Base-by-base conservation (phyloP, 2,113 vertebrate genomes). In the Microtus oregoni region DNA sequence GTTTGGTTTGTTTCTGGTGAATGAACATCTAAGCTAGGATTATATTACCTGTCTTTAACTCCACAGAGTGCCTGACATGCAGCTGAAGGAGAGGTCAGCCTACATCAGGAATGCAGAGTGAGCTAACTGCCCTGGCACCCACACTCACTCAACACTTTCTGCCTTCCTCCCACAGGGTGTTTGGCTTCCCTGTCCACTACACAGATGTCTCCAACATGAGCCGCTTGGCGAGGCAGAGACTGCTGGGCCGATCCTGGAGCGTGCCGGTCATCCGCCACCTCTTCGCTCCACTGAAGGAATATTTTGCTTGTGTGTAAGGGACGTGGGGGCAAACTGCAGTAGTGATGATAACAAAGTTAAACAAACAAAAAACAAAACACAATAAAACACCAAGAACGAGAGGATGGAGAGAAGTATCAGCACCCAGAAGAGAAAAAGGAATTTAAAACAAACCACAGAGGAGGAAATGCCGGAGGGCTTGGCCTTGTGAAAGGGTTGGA, bases 201-300 rank as follows among this genome's bases (percentile, higher is more conserved):
- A 99, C 99, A 0, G 99, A 99, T 68, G 99, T 99, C 97, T 99
- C 99, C 98, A 99, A 99, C 99, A 99, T 99, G 99, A 99, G 99
- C 98, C 99, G 99, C 92, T 99, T 99, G 99, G 99, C 99, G 77
- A 99, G 99, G 98, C 99, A 99, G 98, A 99, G 99, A 99, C 99
- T 99, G 97, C 99, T 99, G 97, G 99, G 99, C 96, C 98, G 99
- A 90, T 99, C 99, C 9, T 99, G 99, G 99, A 99, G 99, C 78
- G 99, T 99, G 97, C 99, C 99, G 3, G 99, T 99, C 89, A 99
- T 99, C 97, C 99, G 99, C 98, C 99, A 99, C 99, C 99, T 99
- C 98, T 99, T 99, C 95, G 99, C 99, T 94, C 99, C 99, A 67
- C 99, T 99, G 98, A 99, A 99, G 99, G 99, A 99, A 97, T 99